Conservation (phyloP, 2,113 vertebrate genomes). For the Psophia crepitans region DNA sequence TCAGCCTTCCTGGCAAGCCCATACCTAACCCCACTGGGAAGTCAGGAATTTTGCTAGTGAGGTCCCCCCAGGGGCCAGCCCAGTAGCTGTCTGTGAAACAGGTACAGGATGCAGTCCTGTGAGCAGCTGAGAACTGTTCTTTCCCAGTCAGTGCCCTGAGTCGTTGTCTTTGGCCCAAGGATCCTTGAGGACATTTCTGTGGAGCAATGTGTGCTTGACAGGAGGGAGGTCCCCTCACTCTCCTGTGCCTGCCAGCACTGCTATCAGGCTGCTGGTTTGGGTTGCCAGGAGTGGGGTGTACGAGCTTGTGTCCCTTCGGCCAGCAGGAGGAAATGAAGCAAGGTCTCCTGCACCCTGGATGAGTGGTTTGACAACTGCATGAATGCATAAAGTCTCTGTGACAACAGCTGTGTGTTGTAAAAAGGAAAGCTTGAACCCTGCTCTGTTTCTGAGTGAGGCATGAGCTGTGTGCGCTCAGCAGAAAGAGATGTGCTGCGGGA, state of each 20-base stretch:
- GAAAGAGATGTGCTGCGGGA: background rate
- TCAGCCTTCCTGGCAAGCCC: background rate
- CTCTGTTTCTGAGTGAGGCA: background rate
- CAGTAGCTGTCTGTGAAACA: background rate
- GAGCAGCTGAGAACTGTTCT: background rate
- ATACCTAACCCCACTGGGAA: background rate
- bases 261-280: background rate
- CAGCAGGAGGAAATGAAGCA: rapidly evolving
- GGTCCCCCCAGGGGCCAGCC: background rate
- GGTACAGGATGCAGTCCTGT: background rate
- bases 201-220: rapidly evolving
- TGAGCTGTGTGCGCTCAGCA: rapidly evolving
- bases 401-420: background rate
- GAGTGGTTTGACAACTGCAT: rapidly evolving
- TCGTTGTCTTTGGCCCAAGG: background rate
- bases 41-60: background rate
- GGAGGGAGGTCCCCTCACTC: background rate
- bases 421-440: background rate
- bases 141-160: background rate
- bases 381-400: rapidly evolving
- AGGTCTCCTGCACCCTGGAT: background rate
- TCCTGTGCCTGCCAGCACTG: background rate
- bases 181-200: rapidly evolving
- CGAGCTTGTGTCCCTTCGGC: rapidly evolving
- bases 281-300: no score